Base-by-base conservation (phyloP, 2,797 vertebrate genomes). In the Luscinia megarhynchos region DNA sequence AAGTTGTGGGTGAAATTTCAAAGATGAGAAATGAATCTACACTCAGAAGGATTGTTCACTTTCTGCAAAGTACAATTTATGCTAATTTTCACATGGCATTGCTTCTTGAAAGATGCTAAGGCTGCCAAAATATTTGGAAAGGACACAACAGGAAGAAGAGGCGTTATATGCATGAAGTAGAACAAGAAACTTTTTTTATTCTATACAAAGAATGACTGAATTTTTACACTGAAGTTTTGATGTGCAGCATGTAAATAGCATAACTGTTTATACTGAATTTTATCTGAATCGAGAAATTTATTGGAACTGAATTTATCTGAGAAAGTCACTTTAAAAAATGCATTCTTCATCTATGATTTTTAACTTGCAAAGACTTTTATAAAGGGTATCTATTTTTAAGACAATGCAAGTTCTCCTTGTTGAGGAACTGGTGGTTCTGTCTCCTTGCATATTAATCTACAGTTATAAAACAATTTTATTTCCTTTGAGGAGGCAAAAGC, bases 131-230 rank as follows among this genome's bases (percentile, higher is more conserved):
- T 72, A 89, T 79, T 91, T 95, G 84, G 62, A 61, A 91, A 84
- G 76, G 75, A 91, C 76, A 87, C 70, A 91, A 91, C 13, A 80
- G 79, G 86, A 95, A 96, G 81, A 89, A 94, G 93, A 96, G 87
- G 89, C 78, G 0, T 93, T 91, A 61, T 46, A 83, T 83, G 74
- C 87, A 54, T 64, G 67, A 88, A 93, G 75, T 87, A 93, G 92
- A 93, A 97, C 92, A 95, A 96, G 91, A 90, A 93, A 67, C 45
- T 82, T 92, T 67, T 93, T 96, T 97, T 96, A 94, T 96, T 96
- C 87, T 93, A 55, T 94, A 94, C 93, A 97, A 97, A 96, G 89
- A 94, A 91, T 34, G 46, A 72, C 75, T 90, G 63, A 59, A 66
- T 87, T 92, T 94, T 92, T 96, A 94, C 91, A 94, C 59, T 76